Evolutionary conservation across 2,888 invertebrate genomes (phyloP).

Genomic region (Ophion obscuratus): DNA sequence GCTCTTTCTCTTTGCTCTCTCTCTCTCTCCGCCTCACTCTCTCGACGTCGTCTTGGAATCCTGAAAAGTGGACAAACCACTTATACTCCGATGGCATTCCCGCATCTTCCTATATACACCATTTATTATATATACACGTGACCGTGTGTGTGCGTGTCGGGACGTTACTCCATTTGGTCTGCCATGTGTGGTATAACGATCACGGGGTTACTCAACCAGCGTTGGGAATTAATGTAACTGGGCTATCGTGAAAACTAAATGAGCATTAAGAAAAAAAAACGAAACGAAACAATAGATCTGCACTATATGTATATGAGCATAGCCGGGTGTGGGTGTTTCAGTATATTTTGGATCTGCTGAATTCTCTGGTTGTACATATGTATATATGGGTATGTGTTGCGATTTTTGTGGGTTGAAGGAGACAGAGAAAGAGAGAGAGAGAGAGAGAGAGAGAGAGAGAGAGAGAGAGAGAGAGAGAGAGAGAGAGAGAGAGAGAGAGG

Average conservation of each 20-base stretch:
- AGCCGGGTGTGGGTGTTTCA: background rate
- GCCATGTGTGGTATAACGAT: conserved; percentile 62
- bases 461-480: too few relatives aligned
- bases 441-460: too few relatives aligned
- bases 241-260: conserved; percentile 64
- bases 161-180: conserved; percentile 29
- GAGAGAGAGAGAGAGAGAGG: background rate
- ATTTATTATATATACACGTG: conserved; percentile 19
- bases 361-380: background rate
- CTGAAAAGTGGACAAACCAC: conserved; percentile 69
- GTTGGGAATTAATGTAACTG: conserved; percentile 63
- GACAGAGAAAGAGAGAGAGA: too few relatives aligned
- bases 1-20: conserved; percentile 18
- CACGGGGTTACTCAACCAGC: conserved; percentile 66
- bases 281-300: conserved; percentile 11
- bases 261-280: conserved; percentile 51
- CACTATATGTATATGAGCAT: background rate
- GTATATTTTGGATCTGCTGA: background rate
- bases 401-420: too few relatives aligned
- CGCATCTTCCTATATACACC: conserved; percentile 55
- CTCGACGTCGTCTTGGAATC: conserved; percentile 57
- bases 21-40: conserved; percentile 15
- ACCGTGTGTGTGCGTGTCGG: conserved; percentile 14
- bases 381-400: background rate
- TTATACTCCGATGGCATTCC: conserved; percentile 66